Conservation (phyloP, 64 coral and sea anemone genomes). For the Trachythela sp. region DNA sequence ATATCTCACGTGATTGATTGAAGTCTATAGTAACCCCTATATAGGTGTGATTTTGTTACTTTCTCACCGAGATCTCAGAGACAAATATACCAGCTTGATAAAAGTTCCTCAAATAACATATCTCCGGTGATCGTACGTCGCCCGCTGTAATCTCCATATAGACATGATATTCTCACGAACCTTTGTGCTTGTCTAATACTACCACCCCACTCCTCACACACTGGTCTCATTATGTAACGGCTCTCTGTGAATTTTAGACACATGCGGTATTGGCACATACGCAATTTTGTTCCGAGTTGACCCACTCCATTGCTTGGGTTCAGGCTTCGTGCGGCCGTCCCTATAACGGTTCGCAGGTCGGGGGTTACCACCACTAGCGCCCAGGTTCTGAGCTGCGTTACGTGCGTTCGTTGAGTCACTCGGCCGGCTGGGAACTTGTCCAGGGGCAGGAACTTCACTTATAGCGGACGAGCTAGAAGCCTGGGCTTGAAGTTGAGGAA, state of each 20-base stretch:
- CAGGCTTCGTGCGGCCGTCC: neutral
- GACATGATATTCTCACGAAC: no score
- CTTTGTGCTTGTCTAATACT: neutral
- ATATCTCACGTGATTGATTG: no score
- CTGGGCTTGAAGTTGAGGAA: neutral
- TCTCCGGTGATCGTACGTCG: no score
- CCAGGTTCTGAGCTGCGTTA: neutral
- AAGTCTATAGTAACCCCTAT: no score
- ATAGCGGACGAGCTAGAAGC: neutral
- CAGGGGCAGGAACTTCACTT: neutral
- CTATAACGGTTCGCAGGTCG: neutral
- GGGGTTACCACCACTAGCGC: neutral
- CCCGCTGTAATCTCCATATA: no score
- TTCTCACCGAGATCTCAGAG: no score
- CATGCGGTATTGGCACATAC: neutral
- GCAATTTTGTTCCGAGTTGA: neutral
- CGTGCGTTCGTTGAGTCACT: neutral
- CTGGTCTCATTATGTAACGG: slow-evolving; percentile 3
- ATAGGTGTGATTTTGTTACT: no score
- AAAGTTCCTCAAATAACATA: no score
- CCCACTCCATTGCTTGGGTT: slow-evolving; percentile 4
- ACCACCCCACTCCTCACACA: neutral
- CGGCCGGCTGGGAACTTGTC: neutral
- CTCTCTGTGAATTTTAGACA: neutral
- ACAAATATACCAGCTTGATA: no score